Evolutionary conservation across 2,797 vertebrate genomes (phyloP).

Genomic region (Phalanger gymnotis): DNA sequence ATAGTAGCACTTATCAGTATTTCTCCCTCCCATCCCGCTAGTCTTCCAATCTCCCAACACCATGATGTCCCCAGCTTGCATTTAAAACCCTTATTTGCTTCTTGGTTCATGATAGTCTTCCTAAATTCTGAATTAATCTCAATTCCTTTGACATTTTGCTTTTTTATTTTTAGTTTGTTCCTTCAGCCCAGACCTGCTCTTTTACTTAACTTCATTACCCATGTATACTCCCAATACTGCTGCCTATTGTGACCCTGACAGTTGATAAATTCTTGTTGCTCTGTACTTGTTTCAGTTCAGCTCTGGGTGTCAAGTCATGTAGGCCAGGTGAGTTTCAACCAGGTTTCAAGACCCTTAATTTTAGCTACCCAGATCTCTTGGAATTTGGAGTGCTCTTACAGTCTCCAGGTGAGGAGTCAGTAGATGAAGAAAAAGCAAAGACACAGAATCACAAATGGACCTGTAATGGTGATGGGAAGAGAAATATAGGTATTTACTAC

Average conservation of each 20-base stretch:
- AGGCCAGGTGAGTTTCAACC: background rate
- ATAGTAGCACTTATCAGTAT: background rate
- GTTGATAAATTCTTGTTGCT: background rate
- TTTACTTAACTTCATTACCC: background rate
- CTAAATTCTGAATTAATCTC: background rate
- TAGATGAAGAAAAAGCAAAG: background rate
- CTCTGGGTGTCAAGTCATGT: background rate
- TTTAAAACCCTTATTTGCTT: background rate
- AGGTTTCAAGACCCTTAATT: background rate
- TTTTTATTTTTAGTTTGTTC: background rate
- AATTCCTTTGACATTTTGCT: background rate
- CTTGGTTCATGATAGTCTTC: background rate
- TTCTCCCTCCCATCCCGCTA: background rate
- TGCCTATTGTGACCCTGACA: background rate
- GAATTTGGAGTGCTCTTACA: background rate
- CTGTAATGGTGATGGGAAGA: background rate
- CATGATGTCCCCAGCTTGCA: background rate
- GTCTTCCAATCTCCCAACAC: background rate
- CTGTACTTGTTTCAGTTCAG: background rate
- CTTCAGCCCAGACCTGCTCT: background rate
- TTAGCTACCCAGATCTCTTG: background rate
- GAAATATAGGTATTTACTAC: background rate
- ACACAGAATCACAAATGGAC: background rate
- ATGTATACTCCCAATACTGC: background rate
- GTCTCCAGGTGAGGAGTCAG: background rate